Base-by-base conservation (phyloP, 2,888 invertebrate species). In the Chrysolina americana region DNA sequence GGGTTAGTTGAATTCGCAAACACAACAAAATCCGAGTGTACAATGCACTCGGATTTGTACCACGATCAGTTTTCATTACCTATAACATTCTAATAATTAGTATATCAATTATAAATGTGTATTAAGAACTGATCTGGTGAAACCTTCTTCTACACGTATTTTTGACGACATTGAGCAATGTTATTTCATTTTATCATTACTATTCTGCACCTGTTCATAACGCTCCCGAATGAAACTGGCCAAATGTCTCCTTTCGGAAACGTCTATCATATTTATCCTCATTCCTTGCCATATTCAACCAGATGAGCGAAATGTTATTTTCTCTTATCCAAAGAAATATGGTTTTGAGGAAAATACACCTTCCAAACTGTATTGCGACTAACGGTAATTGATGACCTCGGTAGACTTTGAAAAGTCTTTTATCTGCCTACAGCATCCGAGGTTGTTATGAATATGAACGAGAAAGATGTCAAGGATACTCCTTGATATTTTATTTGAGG, bases 211-310 rank as follows among this genome's bases (percentile, higher is more conserved):
- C 36, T 59, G 9, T 23, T 59, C n/a, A 36, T 10, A 0, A n/a
- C 23, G 36, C 23, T 9, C 13, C 59, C n/a, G 53, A 59, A 23
- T 59, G 59, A 59, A 59, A 59, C 59, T 59, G 28, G 59, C 59
- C 28, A 59, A 23, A 59, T 53, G 13, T 13, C 21, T 53, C 8
- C 36, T 8, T 36, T 36, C 36, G 8, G 36, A 36, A 36, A 36
- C 36, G 4, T 8, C 28, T 5, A 28, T 28, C 36, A 36, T 36
- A 36, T 4, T 36, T 36, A 6, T 36, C 8, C 47, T 0, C 13
- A 13, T 13, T 2, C 47, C 3, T 47, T 47, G 13, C 47, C n/a
- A 3, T 47, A 47, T 8, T 48, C 8, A 17, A 48, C 48, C 17
- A 48, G 48, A 48, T 2, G 10, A 48, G 10, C 17, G n/a, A 9